A percentile compares a stretch with the other conserved stretches of the same genome.
Evolutionary conservation across 2,113 vertebrate genomes (phyloP).

Genomic region (Protobothrops mucrosquamatus): DNA sequence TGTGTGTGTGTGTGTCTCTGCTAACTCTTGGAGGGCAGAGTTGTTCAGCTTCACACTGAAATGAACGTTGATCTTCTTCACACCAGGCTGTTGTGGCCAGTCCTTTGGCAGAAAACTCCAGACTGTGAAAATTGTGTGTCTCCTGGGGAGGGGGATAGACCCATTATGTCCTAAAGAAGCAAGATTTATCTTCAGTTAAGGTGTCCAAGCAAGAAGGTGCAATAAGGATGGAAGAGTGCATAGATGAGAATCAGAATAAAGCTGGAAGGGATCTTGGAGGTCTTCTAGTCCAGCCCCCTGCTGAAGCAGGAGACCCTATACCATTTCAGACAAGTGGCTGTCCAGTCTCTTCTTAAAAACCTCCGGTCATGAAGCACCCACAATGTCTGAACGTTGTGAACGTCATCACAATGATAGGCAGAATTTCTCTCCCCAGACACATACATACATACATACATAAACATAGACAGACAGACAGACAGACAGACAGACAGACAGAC

Average conservation of each 20-base stretch:
- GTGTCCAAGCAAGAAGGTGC: neutral
- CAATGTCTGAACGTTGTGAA: too few species aligned
- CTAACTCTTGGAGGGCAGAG: neutral
- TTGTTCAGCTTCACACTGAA: neutral
- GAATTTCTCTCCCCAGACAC: too few species aligned
- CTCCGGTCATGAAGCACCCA: too few species aligned
- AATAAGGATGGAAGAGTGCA: slow-evolving; percentile 7
- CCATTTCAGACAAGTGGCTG: too few species aligned
- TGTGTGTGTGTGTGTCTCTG: too few species aligned
- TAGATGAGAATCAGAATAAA: neutral
- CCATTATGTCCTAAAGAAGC: neutral
- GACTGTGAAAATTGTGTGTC: rapidly evolving
- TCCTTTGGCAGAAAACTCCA: neutral
- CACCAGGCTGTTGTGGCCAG: neutral
- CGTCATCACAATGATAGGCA: neutral
- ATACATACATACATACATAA: too few species aligned
- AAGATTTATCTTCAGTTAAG: neutral
- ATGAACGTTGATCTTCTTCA: neutral
- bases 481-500: too few species aligned
- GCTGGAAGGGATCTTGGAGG: too few species aligned
- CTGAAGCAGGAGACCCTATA: neutral
- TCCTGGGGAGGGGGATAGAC: neutral
- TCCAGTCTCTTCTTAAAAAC: too few species aligned
- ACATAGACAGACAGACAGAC: too few species aligned
- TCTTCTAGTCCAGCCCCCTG: too few species aligned